Conservation (phyloP, 2,113 vertebrate species). For the Solea solea region DNA sequence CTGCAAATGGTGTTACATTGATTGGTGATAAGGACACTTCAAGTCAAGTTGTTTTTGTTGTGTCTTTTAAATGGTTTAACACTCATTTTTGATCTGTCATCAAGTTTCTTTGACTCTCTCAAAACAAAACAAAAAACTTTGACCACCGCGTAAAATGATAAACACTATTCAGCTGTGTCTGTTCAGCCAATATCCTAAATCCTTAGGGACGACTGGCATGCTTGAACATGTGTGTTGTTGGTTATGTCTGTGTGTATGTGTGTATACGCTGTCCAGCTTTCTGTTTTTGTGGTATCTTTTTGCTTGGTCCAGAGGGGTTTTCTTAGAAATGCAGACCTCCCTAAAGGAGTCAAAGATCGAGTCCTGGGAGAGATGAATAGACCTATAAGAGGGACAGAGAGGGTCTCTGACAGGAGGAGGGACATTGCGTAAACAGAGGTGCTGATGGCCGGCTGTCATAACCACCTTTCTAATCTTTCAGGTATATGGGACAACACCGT, state of each 20-base stretch:
- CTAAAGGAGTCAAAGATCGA: conserved; percentile 70
- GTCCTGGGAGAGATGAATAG: conserved; percentile 54
- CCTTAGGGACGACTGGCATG: conserved; percentile 40
- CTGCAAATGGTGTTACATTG: conserved; percentile 18
- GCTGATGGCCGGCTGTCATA: conserved; percentile 67
- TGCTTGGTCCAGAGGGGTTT: conserved; percentile 42
- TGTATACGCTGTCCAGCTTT: conserved; percentile 3
- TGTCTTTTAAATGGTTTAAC: conserved; percentile 45
- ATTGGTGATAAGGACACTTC: no score
- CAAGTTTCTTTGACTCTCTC: conserved; percentile 7
- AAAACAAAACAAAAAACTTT: not conserved
- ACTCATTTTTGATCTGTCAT: conserved; percentile 22
- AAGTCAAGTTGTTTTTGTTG: no score
- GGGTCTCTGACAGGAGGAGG: conserved; percentile 24
- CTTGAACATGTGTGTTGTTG: conserved; percentile 34
- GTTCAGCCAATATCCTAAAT: conserved; percentile 53
- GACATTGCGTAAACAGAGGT: conserved; percentile 70
- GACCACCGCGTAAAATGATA: conserved; percentile 39
- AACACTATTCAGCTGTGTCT: conserved; percentile 56
- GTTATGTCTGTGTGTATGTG: conserved; percentile 39
- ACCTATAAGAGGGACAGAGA: conserved; percentile 39
- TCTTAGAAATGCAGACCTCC: conserved; percentile 65
- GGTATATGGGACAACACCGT: conserved; percentile 8
- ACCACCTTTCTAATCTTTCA: conserved; percentile 35
- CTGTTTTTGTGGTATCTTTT: conserved; percentile 63